These are phyloP conservation scores for Caracal caracal DNA, from an alignment of 2,113 vertebrate species.

Conservation along the genomic window DNA sequence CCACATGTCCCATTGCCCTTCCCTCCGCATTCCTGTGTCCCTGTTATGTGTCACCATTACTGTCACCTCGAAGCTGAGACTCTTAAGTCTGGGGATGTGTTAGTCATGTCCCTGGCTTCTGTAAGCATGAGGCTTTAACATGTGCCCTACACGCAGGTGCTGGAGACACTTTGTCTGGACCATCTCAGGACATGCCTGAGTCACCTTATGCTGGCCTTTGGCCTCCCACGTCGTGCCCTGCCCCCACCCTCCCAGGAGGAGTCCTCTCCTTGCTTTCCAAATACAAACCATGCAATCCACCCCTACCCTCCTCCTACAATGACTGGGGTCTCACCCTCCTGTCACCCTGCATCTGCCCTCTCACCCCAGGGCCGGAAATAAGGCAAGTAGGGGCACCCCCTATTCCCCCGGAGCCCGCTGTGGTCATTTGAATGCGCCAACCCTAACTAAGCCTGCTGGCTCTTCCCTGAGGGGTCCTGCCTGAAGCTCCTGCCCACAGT, in stretches of 20 bases:
- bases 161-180: background rate
- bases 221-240: fast-evolving
- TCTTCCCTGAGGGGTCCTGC: background rate
- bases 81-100: background rate
- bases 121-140: background rate
- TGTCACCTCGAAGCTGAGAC: background rate
- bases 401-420: background rate
- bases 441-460: background rate
- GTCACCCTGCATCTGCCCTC: background rate
- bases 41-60: background rate
- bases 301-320: background rate
- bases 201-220: no score
- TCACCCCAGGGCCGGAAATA: background rate
- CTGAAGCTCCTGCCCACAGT: background rate
- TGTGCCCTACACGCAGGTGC: no score
- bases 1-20: background rate
- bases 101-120: background rate
- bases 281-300: background rate
- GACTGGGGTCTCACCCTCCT: background rate
- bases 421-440: background rate
- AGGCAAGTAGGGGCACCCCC: background rate
- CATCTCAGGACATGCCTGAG: no score
- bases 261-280: background rate
- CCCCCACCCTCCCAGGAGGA: background rate
- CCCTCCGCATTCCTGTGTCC: background rate